Evolutionary conservation across 2,113 vertebrate species (phyloP).

Genomic region (Typhlomys cinereus): DNA sequence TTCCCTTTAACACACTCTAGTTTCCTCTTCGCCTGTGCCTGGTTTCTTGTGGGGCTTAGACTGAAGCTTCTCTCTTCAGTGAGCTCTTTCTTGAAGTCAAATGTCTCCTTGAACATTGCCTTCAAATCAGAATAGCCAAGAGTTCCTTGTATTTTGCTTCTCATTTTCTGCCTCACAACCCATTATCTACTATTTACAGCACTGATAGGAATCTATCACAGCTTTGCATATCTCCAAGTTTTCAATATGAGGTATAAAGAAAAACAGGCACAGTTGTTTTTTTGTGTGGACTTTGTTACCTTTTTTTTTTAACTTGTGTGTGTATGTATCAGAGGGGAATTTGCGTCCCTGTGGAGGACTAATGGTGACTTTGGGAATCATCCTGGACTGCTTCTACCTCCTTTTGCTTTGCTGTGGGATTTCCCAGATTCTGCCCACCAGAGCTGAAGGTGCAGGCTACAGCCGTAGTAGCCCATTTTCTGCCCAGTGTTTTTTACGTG

Average conservation of each 20-base stretch:
- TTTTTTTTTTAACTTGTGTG: no score
- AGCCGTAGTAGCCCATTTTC: no score
- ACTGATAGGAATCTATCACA: not conserved
- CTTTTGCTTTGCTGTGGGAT: no score
- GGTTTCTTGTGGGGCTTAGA: not conserved
- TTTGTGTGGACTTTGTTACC: no score
- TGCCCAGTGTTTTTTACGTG: no score
- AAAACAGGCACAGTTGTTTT: slow-evolving; percentile 16
- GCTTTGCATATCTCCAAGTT: not conserved
- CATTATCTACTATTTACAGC: not conserved
- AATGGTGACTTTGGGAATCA: no score
- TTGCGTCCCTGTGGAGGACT: no score
- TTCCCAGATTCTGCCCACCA: no score
- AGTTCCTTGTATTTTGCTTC: not conserved
- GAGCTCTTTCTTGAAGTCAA: not conserved
- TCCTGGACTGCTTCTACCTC: no score
- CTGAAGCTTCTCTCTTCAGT: not conserved
- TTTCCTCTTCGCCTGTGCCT: not conserved
- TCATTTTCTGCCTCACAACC: not conserved
- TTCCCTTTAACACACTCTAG: not conserved
- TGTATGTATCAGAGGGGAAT: no score
- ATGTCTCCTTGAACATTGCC: not conserved
- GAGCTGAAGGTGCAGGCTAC: no score
- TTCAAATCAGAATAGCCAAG: not conserved
- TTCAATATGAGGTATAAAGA: not conserved